A percentile compares a stretch with the other conserved stretches of the same genome.
Conservation (phyloP, 1,140 invertebrate genomes). For the Agrypnia vestita region DNA sequence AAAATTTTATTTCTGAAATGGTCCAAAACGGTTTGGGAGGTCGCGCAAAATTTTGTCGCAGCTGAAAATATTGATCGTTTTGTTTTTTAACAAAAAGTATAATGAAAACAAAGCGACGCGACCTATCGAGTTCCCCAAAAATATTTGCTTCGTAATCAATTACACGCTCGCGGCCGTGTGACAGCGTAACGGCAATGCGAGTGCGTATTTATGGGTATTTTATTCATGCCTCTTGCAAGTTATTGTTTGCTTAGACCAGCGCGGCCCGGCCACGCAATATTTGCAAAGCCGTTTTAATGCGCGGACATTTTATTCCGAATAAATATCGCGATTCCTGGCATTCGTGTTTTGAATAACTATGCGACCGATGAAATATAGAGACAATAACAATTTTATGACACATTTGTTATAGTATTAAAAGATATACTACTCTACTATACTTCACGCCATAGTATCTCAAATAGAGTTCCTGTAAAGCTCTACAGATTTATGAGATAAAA, state of each 20-base stretch:
- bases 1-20: too few relatives aligned
- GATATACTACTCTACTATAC: too few relatives aligned
- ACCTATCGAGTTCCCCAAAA: conserved; percentile 16
- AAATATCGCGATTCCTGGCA: conserved; percentile 1
- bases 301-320: background rate
- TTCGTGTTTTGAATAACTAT: background rate
- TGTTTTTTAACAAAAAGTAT: background rate
- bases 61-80: background rate
- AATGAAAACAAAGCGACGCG: conserved; percentile 15
- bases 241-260: conserved; percentile 26
- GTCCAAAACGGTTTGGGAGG: too few relatives aligned
- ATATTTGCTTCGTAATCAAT: conserved; percentile 31
- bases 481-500: too few relatives aligned
- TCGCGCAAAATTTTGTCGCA: too few relatives aligned
- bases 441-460: too few relatives aligned
- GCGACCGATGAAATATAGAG: background rate
- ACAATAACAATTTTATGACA: too few relatives aligned
- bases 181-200: conserved; percentile 21
- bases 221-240: conserved; percentile 38
- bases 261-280: conserved; percentile 8
- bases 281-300: conserved; percentile 30
- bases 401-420: too few relatives aligned
- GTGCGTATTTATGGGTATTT: conserved; percentile 34
- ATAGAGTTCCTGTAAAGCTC: too few relatives aligned
- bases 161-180: conserved; percentile 12